Evolutionary conservation across 2,113 vertebrate genomes (phyloP).

Genomic region (Dipodomys spectabilis): DNA sequence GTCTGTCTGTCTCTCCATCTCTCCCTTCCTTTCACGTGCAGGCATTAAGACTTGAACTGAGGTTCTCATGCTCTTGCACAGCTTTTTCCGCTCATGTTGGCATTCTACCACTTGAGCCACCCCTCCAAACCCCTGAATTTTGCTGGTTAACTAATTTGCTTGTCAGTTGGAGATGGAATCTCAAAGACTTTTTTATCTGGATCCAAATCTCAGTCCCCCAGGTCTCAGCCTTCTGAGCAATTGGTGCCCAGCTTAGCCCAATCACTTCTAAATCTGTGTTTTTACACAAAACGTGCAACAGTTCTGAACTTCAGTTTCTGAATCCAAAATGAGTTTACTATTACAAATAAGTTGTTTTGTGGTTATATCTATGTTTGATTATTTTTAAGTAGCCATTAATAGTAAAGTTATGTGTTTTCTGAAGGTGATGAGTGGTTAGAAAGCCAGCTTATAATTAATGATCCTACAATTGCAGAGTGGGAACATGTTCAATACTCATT

Average conservation of each 20-base stretch:
- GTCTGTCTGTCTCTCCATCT: no score
- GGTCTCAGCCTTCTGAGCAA: no score
- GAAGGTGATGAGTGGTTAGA: background rate
- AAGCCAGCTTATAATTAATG: background rate
- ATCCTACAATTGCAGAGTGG: background rate
- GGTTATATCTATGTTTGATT: background rate
- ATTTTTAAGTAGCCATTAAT: background rate
- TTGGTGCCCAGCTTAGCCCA: background rate
- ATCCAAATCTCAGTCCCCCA: no score
- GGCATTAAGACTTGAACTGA: no score
- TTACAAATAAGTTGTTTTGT: conserved; percentile 29
- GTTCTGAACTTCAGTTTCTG: background rate
- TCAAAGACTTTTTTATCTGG: no score
- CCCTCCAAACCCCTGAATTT: no score
- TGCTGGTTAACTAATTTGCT: no score
- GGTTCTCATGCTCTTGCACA: no score
- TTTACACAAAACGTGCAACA: background rate
- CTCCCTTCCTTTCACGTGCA: no score
- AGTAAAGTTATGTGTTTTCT: background rate
- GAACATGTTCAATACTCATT: background rate
- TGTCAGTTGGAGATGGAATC: no score
- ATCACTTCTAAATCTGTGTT: background rate
- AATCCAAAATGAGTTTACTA: background rate
- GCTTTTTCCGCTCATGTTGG: no score
- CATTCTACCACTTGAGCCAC: no score